Conservation (phyloP, 2,113 vertebrate species). For the Donacobius atricapilla region DNA sequence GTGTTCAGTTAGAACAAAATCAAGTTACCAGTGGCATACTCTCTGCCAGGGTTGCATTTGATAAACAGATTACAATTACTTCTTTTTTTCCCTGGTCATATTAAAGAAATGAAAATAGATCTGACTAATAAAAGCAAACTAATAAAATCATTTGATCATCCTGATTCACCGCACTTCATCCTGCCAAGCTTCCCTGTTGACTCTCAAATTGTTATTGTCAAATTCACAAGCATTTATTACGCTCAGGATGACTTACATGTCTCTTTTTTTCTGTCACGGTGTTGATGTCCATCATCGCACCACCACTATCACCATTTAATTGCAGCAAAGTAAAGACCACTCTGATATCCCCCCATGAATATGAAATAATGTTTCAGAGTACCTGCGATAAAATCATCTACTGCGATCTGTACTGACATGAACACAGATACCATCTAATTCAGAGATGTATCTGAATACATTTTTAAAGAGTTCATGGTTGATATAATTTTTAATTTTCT, state of each 20-base stretch:
- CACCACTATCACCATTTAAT: background rate
- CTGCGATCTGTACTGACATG: background rate
- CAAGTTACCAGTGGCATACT: constrained; percentile 22
- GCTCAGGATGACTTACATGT: constrained; percentile 40
- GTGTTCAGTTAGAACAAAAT: constrained; percentile 38
- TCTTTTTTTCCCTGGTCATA: constrained; percentile 69
- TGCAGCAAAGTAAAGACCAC: background rate
- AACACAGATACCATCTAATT: background rate
- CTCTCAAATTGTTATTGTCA: constrained; percentile 78
- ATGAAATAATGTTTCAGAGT: background rate
- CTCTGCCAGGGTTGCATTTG: constrained; percentile 54
- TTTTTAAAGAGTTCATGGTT: background rate
- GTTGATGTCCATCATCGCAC: constrained; percentile 54
- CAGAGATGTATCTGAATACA: background rate
- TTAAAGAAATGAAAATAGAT: constrained; percentile 78
- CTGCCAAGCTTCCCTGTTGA: constrained; percentile 76
- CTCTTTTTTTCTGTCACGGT: background rate
- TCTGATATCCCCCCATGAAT: background rate
- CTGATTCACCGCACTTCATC: constrained; percentile 74
- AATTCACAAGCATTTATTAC: constrained; percentile 64
- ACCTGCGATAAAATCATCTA: background rate
- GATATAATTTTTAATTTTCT: background rate
- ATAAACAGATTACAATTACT: constrained; percentile 79
- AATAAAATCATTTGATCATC: constrained; percentile 84
- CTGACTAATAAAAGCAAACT: constrained; percentile 80